These are phyloP conservation scores for Trisateles emortualis DNA, from an alignment of 2,888 invertebrate species.

Conservation along the genomic window DNA sequence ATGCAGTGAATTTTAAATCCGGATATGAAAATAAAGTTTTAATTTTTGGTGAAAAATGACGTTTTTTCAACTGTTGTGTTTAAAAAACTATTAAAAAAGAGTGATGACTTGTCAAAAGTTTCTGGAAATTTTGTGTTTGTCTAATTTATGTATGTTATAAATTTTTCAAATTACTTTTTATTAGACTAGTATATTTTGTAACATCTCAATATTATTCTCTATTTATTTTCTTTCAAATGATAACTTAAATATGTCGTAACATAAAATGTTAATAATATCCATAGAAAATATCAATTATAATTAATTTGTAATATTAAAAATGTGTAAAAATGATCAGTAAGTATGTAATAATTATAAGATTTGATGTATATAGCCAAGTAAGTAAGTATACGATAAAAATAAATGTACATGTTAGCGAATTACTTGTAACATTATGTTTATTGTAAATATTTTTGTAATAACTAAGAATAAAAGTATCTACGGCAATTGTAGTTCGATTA, in stretches of 20 bases:
- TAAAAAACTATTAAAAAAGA: neutral
- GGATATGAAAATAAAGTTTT: neutral
- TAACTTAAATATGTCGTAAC: neutral
- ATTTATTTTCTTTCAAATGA: neutral
- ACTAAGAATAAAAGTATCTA: slow-evolving; percentile 68
- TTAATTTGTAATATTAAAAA: slow-evolving; percentile 5
- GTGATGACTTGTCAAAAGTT: neutral
- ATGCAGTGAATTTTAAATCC: slow-evolving; percentile 24
- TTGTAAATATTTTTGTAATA: slow-evolving; percentile 46
- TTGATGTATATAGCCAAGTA: slow-evolving; percentile 37
- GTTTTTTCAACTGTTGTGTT: neutral
- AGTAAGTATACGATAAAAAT: slow-evolving; percentile 37
- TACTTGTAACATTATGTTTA: slow-evolving; percentile 10
- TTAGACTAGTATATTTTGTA: neutral
- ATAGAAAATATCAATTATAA: slow-evolving; percentile 21
- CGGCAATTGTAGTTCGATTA: slow-evolving; percentile 67
- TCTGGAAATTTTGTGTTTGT: no score
- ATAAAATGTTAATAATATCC: neutral
- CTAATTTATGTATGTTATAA: no score
- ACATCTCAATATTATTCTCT: neutral
- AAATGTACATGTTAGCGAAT: slow-evolving; percentile 38
- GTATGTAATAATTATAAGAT: slow-evolving; percentile 4
- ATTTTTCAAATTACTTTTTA: no score
- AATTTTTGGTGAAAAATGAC: neutral
- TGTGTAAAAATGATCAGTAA: neutral